These are phyloP conservation scores for Enoplosus armatus DNA, from an alignment of 2,797 vertebrate genomes.

Conservation along the genomic window DNA sequence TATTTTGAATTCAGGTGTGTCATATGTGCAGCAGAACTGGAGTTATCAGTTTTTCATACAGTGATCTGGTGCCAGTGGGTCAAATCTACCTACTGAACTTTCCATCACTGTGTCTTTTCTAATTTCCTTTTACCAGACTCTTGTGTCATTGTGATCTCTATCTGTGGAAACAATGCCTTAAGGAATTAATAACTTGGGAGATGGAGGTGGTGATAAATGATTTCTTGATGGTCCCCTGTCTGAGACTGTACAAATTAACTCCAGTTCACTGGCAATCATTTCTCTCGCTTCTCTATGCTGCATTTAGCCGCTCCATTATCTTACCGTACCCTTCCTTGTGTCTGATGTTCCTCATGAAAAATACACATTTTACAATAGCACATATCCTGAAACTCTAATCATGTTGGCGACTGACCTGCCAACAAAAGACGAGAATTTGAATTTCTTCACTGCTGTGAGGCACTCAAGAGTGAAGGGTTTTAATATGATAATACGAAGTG, in stretches of 20 bases:
- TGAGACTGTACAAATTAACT: constrained; percentile 65
- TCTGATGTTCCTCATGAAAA: constrained; percentile 46
- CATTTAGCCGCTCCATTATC: constrained; percentile 44
- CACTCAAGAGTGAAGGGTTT: constrained; percentile 42
- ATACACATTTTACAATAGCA: constrained; percentile 47
- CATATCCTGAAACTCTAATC: constrained; percentile 28
- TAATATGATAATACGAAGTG: constrained; percentile 52
- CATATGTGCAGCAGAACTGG: neutral
- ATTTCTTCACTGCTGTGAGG: constrained; percentile 24
- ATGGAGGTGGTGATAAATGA: constrained; percentile 68
- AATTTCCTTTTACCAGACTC: constrained; percentile 70
- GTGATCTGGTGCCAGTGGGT: constrained; percentile 15
- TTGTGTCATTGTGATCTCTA: constrained; percentile 54
- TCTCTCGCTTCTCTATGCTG: constrained; percentile 18
- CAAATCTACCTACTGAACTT: constrained; percentile 55
- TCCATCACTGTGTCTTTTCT: constrained; percentile 57
- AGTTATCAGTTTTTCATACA: constrained; percentile 28
- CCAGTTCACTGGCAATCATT: constrained; percentile 45
- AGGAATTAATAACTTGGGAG: constrained; percentile 71
- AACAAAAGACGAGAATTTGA: constrained; percentile 19
- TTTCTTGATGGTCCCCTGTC: constrained; percentile 48
- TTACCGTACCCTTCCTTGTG: constrained; percentile 15
- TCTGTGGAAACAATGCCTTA: constrained; percentile 61
- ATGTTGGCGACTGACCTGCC: constrained; percentile 19
- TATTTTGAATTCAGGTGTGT: neutral